These are phyloP conservation scores for Plagodis dolabraria DNA, from an alignment of 2,888 invertebrate species.

Conservation along the genomic window DNA sequence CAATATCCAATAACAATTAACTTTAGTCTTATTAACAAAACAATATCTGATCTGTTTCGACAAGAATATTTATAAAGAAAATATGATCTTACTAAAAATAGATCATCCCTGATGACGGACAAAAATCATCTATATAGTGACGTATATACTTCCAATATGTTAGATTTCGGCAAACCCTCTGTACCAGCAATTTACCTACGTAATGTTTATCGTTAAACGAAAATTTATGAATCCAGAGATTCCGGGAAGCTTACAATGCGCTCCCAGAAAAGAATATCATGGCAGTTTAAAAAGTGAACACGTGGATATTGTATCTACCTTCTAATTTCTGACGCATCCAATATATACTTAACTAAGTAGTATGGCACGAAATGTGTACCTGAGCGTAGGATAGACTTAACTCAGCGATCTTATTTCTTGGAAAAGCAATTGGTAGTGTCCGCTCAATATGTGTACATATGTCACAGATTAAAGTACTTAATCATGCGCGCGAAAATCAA, in stretches of 20 bases:
- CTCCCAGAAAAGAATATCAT: constrained; percentile 36
- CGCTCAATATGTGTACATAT: neutral
- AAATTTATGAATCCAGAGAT: constrained; percentile 52
- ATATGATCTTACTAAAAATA: constrained; percentile 7
- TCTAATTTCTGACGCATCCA: too few relatives aligned
- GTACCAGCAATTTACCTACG: constrained; percentile 42
- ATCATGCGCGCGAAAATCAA: constrained; percentile 67
- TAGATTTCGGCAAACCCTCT: constrained; percentile 34
- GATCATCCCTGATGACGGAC: constrained; percentile 34
- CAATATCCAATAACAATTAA: too few relatives aligned
- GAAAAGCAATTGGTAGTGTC: too few relatives aligned
- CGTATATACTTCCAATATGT: constrained; percentile 43
- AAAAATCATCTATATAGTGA: constrained; percentile 38
- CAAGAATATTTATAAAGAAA: neutral
- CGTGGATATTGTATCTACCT: too few relatives aligned
- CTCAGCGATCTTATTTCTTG: too few relatives aligned
- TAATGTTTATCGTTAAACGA: constrained; percentile 47
- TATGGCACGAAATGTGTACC: too few relatives aligned
- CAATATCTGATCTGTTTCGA: too few relatives aligned
- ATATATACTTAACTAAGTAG: too few relatives aligned
- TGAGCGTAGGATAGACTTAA: too few relatives aligned
- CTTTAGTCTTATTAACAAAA: too few relatives aligned
- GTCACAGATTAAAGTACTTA: constrained; percentile 27
- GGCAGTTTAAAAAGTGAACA: constrained; percentile 13
- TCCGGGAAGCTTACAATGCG: constrained; percentile 42